Base-by-base conservation (phyloP, 37 sponge, comb jelly and placozoan genomes). In the Mnemiopsis leidyi region DNA sequence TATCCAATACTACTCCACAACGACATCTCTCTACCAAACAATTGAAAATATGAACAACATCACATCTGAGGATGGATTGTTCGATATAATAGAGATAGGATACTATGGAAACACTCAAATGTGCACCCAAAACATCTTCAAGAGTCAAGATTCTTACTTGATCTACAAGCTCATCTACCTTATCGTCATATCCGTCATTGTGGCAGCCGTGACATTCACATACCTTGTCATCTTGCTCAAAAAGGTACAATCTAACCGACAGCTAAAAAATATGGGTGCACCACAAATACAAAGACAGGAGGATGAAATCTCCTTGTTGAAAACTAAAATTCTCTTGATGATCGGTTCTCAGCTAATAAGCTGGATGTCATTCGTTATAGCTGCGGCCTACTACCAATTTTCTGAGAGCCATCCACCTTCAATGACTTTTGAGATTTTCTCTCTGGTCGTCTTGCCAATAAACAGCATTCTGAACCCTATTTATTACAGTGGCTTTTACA, bases 401-500 rank as follows among this genome's bases (percentile, higher is more conserved):
- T 2, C 3, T 3, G 23, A 33, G 23, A 38, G 35, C 23, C 37
- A 3, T 2, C 37, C 82, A 7, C 35, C 5, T 5, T 23, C 82
- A 21, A 7, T 79, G 0, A 32, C 38, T 23, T 79, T 36, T 1
- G 82, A 79, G 35, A 38, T 79, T 3, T 79, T 79, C 23, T 21
- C 37, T 33, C 16, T 7, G n/a, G n/a, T n/a, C n/a, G n/a, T n/a
- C n/a, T n/a, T n/a, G n/a, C n/a, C n/a, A n/a, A n/a, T n/a, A n/a
- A 79, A 79, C 82, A 79, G 82, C 37, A 9, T 79, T 29, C 82
- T 79, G 23, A 79, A 79, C 82, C 82, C 82, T 18, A 20, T 79
- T 7, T 79, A 36, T 23, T 79, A 79, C 82, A 79, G 82, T 23
- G 35, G 16, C 35, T 5, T 29, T 21, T 79, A 79, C 82, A 31